A percentile compares a stretch with the other conserved stretches of the same genome.
Conservation (phyloP, 2,888 invertebrate genomes). For the Plemyria rubiginata region DNA sequence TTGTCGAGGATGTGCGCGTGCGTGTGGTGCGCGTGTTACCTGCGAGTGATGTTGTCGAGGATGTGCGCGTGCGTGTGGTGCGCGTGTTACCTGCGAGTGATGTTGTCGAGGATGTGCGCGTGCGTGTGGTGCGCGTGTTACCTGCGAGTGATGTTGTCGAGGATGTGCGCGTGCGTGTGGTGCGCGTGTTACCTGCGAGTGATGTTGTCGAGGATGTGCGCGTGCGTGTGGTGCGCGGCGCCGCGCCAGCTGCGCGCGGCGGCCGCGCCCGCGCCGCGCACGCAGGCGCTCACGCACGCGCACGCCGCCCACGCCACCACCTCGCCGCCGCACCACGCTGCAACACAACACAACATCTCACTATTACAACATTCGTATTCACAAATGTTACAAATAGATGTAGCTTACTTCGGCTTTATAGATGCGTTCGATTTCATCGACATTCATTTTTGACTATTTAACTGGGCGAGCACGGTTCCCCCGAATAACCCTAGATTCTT, state of each 20-base stretch:
- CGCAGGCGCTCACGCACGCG: conserved; percentile 83
- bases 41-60: too few relatives aligned
- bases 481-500: too few relatives aligned
- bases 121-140: conserved; percentile 3
- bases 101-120: not conserved
- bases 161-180: conserved; percentile 28
- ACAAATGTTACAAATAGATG: too few relatives aligned
- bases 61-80: too few relatives aligned
- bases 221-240: conserved; percentile 44
- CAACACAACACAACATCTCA: not conserved
- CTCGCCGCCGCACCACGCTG: conserved; percentile 56
- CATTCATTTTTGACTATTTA: too few relatives aligned
- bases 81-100: not conserved
- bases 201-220: conserved; percentile 26
- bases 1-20: conserved; percentile 31
- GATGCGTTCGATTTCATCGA: too few relatives aligned
- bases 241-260: conserved; percentile 71
- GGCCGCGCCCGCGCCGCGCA: conserved; percentile 82
- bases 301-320: conserved; percentile 88
- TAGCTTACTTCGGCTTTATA: too few relatives aligned
- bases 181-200: conserved; percentile 26
- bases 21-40: conserved; percentile 17
- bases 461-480: too few relatives aligned
- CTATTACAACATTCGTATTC: not conserved
- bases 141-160: conserved; percentile 30